phyloP scores from a whole-genome alignment of 2,888 invertebrate species.

The Monochamus alternatus region DNA sequence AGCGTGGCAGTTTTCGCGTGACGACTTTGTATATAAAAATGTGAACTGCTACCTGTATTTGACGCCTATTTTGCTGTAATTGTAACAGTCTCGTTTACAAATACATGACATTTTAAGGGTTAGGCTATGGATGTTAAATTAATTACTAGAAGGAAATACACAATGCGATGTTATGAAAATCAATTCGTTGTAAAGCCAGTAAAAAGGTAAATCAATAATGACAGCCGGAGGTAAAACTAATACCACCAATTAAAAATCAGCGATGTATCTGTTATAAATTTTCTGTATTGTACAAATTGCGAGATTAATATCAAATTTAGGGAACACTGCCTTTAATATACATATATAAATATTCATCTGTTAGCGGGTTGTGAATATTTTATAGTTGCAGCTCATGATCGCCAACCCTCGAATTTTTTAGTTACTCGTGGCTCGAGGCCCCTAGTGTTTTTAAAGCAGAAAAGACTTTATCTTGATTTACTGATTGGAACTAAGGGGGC shows the following conservation, averaged over 20 bases:
- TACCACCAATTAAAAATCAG: conserved; percentile 22
- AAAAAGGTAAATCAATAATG: not conserved
- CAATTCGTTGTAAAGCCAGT: conserved; percentile 5
- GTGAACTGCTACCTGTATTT: no score
- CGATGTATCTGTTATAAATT: conserved; percentile 28
- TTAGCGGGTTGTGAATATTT: conserved; percentile 54
- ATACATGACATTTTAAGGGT: no score
- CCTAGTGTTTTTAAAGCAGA: conserved; percentile 63
- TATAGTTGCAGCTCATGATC: conserved; percentile 49
- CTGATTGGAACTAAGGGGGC: conserved; percentile 63
- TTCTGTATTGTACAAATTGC: conserved; percentile 32
- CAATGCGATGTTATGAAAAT: not conserved
- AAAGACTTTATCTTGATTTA: conserved; percentile 66
- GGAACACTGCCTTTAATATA: conserved; percentile 46
- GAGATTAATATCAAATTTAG: conserved; percentile 47
- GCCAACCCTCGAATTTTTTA: conserved; percentile 51
- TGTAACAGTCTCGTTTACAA: no score
- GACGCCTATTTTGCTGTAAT: no score
- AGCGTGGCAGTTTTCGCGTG: no score
- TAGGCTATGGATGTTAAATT: not conserved
- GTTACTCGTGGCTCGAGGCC: conserved; percentile 54
- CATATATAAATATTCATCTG: conserved; percentile 54
- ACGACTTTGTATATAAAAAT: no score
- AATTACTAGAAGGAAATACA: not conserved
- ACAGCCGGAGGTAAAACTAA: conserved; percentile 11